Conservation (phyloP, 2,888 invertebrate genomes). For the Xestobium rufovillosum region DNA sequence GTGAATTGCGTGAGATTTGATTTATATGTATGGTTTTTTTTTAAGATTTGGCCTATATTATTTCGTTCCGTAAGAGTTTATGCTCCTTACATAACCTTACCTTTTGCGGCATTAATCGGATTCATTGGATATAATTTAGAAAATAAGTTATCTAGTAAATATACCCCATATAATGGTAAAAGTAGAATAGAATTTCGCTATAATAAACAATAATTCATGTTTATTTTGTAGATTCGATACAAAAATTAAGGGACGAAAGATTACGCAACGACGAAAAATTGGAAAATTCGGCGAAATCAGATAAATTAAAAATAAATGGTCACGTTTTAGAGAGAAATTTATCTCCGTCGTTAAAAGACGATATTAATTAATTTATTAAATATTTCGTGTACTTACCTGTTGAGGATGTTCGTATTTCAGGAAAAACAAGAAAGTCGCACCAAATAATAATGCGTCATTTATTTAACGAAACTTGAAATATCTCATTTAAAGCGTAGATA, state of each 20-base stretch:
- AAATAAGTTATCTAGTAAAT: constrained; percentile 60
- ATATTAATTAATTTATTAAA: too few species aligned
- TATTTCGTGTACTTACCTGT: too few species aligned
- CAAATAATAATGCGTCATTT: too few species aligned
- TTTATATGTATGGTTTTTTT: too few species aligned
- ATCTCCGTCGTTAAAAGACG: constrained; percentile 57
- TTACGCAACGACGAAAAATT: constrained; percentile 51
- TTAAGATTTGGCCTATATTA: constrained; percentile 66
- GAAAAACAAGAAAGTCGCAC: too few species aligned
- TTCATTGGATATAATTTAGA: constrained; percentile 84
- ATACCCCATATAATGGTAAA: constrained; percentile 67
- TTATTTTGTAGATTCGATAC: constrained; percentile 56
- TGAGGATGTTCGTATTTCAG: too few species aligned
- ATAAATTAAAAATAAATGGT: constrained; percentile 59
- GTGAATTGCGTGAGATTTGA: too few species aligned
- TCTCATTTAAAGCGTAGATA: too few species aligned
- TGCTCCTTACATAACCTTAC: constrained; percentile 72
- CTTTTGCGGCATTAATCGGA: constrained; percentile 75
- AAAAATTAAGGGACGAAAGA: constrained; percentile 66
- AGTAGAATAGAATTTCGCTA: constrained; percentile 20
- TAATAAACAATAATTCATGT: background rate
- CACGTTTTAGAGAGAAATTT: constrained; percentile 60
- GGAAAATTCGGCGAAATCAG: constrained; percentile 54
- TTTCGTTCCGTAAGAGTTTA: constrained; percentile 60
- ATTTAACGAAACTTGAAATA: too few species aligned